phyloP scores from a whole-genome alignment of 2,888 invertebrate genomes.

The Ellobium chinense region DNA sequence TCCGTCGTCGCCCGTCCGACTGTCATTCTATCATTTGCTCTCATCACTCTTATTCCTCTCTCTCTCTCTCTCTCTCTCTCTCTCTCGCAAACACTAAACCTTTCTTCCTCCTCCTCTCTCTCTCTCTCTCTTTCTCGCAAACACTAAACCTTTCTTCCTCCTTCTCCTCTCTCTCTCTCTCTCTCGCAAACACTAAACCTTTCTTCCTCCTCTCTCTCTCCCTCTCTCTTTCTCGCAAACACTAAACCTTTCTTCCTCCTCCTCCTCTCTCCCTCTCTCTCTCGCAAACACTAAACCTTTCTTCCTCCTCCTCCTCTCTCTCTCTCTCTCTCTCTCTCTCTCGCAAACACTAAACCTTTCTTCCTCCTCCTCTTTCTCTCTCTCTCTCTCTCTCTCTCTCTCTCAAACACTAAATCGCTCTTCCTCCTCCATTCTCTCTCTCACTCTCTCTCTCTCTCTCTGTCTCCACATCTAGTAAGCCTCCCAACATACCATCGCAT shows the following conservation, averaged over 20 bases:
- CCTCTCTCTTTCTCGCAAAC: background rate
- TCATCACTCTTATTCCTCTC: background rate
- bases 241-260: background rate
- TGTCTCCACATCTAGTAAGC: too few relatives aligned
- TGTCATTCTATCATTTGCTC: background rate
- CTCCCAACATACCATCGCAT: too few relatives aligned
- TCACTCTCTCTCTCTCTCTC: constrained; percentile 7
- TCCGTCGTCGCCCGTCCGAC: background rate
- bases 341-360: background rate
- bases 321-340: background rate
- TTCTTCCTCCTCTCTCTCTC: constrained; percentile 1
- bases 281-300: background rate
- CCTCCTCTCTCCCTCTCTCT: background rate
- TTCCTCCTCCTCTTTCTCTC: constrained; percentile 2
- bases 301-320: background rate
- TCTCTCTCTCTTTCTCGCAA: background rate
- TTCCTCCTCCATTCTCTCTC: background rate
- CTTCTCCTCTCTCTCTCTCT: background rate
- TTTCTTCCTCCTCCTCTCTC: background rate
- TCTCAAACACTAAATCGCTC: background rate
- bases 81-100: background rate
- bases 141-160: background rate
- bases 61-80: background rate
- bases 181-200: background rate
- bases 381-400: background rate